These are phyloP conservation scores for Schizotus pectinicornis DNA, from an alignment of 2,888 invertebrate species.

Conservation along the genomic window DNA sequence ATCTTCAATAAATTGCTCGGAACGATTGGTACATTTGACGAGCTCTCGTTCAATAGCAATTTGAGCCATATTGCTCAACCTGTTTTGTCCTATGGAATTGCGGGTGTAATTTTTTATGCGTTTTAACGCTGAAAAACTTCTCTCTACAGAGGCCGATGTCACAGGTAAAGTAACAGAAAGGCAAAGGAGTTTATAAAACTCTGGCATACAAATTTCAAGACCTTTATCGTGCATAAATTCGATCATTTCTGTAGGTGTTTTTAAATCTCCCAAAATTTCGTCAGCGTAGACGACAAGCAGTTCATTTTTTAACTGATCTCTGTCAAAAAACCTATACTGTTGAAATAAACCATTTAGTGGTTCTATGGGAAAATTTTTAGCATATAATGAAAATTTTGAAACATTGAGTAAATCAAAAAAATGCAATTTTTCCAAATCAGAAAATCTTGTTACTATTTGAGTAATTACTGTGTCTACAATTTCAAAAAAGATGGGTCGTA, in stretches of 20 bases:
- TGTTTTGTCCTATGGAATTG: constrained; percentile 17
- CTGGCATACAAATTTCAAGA: constrained; percentile 9
- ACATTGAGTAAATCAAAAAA: constrained; percentile 22
- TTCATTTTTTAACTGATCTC: constrained; percentile 9
- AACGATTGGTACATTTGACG: too few relatives aligned
- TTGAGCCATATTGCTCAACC: constrained; percentile 21
- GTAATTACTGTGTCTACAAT: constrained; percentile 9
- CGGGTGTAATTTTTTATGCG: constrained; percentile 25
- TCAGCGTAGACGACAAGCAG: constrained; percentile 12
- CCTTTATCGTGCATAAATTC: constrained; percentile 15
- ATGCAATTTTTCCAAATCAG: constrained; percentile 6
- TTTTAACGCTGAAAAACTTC: constrained; percentile 23
- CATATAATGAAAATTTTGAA: constrained; percentile 14
- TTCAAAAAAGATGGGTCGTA: constrained; percentile 7
- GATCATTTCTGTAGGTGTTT: constrained; percentile 10
- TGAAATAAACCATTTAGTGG: constrained; percentile 1
- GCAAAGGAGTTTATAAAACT: constrained; percentile 24
- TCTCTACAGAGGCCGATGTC: constrained; percentile 24
- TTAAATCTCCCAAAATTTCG: constrained; percentile 7
- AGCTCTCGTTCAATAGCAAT: constrained; percentile 23
- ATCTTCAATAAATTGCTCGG: too few relatives aligned
- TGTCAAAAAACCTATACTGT: constrained; percentile 13
- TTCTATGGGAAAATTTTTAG: constrained; percentile 14
- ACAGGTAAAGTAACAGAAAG: constrained; percentile 14
- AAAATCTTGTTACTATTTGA: constrained; percentile 23